These are phyloP conservation scores for Aphelinus atriplicis DNA, from an alignment of 1,140 invertebrate species.

Conservation along the genomic window DNA sequence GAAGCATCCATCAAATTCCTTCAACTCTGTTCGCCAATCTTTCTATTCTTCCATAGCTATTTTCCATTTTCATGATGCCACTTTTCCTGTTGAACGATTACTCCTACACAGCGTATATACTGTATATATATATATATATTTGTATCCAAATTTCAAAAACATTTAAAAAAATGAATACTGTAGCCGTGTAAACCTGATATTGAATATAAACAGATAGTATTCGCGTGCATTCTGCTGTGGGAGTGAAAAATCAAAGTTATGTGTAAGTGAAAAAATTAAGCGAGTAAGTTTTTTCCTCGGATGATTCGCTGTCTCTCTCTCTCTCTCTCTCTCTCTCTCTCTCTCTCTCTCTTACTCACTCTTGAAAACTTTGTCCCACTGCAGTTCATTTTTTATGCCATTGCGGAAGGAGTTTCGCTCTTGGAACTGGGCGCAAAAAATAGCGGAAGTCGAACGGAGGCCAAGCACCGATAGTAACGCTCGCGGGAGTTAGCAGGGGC, in stretches of 20 bases:
- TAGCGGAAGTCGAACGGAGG: slow-evolving; percentile 7
- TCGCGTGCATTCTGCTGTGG: not conserved
- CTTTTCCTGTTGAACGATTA: no score
- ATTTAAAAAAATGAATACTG: no score
- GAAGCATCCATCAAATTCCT: no score
- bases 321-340: not conserved
- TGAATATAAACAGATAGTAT: slow-evolving; percentile 19
- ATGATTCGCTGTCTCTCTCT: no score
- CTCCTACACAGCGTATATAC: no score
- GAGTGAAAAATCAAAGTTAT: slow-evolving; percentile 36
- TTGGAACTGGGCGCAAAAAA: not conserved
- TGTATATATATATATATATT: no score
- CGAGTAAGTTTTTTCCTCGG: slow-evolving; percentile 24
- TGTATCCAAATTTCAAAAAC: no score
- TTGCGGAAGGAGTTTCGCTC: not conserved
- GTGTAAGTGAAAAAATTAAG: slow-evolving; percentile 35
- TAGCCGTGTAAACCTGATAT: not conserved
- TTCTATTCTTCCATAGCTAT: no score
- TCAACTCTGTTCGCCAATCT: no score
- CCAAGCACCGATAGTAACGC: not conserved
- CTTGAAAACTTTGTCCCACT: not conserved
- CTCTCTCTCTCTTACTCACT: not conserved
- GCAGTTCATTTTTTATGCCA: slow-evolving; percentile 36
- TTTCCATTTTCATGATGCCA: no score
- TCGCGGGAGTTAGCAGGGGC: not conserved